Evolutionary conservation across 2,888 invertebrate species (phyloP).

Genomic region (Hypena proboscidalis): DNA sequence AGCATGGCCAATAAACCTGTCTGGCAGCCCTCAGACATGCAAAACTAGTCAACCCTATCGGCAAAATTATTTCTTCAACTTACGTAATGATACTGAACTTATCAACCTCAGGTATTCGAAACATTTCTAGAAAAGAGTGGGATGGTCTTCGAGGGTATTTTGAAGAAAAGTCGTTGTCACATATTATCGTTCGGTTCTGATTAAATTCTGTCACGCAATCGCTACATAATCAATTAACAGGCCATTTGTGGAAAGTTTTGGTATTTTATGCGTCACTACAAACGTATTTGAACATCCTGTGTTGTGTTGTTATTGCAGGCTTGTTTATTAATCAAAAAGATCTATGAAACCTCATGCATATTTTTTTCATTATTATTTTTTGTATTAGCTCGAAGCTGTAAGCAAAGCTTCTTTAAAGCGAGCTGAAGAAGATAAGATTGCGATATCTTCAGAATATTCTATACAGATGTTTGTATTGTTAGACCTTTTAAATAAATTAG

Average conservation of each 20-base stretch:
- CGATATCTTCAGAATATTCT: no score
- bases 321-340: slow-evolving; percentile 25
- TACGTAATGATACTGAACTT: slow-evolving; percentile 24
- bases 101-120: slow-evolving; percentile 18
- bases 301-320: slow-evolving; percentile 19
- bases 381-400: no score
- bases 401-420: no score
- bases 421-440: no score
- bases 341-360: neutral
- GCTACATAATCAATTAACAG: slow-evolving; percentile 49
- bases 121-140: slow-evolving; percentile 25
- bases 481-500: no score
- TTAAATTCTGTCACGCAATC: slow-evolving; percentile 58
- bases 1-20: slow-evolving; percentile 12
- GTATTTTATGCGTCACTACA: slow-evolving; percentile 34
- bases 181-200: slow-evolving; percentile 39
- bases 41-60: slow-evolving; percentile 14
- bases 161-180: slow-evolving; percentile 43
- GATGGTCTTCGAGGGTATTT: slow-evolving; percentile 19
- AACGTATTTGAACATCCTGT: slow-evolving; percentile 25
- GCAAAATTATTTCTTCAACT: slow-evolving; percentile 19
- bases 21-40: slow-evolving; percentile 11
- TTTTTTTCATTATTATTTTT: no score
- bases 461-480: no score
- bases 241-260: slow-evolving; percentile 42